These are phyloP conservation scores for Xenentodon cancila DNA, from an alignment of 2,797 vertebrate genomes.

Conservation along the genomic window DNA sequence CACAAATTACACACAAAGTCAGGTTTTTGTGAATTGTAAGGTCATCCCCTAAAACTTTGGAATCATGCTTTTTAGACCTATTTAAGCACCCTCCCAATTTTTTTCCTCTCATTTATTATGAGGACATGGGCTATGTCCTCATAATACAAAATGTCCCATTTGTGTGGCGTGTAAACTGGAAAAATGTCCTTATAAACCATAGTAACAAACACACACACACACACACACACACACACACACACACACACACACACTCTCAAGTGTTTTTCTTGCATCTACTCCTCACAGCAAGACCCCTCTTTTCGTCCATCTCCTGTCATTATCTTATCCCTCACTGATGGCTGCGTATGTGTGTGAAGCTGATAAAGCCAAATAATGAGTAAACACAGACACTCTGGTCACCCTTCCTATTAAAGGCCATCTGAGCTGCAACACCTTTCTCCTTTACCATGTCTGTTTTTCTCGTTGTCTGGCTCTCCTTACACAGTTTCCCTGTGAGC, in stretches of 20 bases:
- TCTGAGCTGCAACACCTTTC: constrained; percentile 19
- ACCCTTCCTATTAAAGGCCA: not conserved
- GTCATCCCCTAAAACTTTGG: no score
- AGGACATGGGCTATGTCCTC: no score
- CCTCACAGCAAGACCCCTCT: constrained; percentile 54
- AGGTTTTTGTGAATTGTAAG: no score
- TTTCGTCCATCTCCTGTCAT: constrained; percentile 58
- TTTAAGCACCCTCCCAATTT: no score
- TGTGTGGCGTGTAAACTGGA: no score
- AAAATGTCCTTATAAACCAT: no score
- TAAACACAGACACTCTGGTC: constrained; percentile 39
- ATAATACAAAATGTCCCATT: no score
- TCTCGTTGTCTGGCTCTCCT: not conserved
- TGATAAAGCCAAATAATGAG: constrained; percentile 53
- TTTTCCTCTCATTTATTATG: no score
- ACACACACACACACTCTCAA: constrained; percentile 10
- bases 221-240: constrained; percentile 27
- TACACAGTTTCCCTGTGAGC: not conserved
- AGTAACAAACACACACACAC: no score
- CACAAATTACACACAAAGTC: no score
- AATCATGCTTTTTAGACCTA: no score
- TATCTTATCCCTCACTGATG: constrained; percentile 59
- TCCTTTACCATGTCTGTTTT: constrained; percentile 1
- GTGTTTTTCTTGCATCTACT: constrained; percentile 48
- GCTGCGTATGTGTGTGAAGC: constrained; percentile 19